Conservation (phyloP, 2,888 invertebrate species). For the Plemyria rubiginata region DNA sequence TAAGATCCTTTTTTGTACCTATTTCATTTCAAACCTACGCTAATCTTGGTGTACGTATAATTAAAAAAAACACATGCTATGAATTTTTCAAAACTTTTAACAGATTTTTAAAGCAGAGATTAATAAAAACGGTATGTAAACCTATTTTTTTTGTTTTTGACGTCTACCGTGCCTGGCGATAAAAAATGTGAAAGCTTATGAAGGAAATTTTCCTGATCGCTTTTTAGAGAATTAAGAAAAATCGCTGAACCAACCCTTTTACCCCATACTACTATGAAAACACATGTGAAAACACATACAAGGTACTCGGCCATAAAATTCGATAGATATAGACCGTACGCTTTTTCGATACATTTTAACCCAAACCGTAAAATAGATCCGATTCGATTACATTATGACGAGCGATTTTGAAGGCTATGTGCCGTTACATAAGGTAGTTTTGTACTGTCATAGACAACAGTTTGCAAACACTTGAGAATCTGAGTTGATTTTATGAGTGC, state of each 20-base stretch:
- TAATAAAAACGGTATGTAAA: too few species aligned
- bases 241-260: background rate
- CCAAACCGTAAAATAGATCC: conserved; percentile 8
- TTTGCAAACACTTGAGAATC: background rate
- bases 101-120: too few species aligned
- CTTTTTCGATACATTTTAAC: conserved; percentile 1
- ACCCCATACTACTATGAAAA: background rate
- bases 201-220: too few species aligned
- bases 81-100: too few species aligned
- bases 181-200: too few species aligned
- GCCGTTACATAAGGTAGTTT: conserved; percentile 2
- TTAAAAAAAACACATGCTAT: too few species aligned
- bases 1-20: too few species aligned
- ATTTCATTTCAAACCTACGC: too few species aligned
- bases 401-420: conserved; percentile 18
- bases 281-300: background rate
- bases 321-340: background rate
- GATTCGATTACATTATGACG: conserved; percentile 22
- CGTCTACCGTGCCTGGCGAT: too few species aligned
- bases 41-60: too few species aligned
- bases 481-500: too few species aligned
- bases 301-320: conserved; percentile 1
- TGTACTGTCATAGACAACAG: background rate
- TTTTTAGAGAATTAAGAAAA: background rate
- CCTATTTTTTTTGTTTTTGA: too few species aligned